phyloP scores from a whole-genome alignment of 1,140 invertebrate genomes.

The Cydia fagiglandana region DNA sequence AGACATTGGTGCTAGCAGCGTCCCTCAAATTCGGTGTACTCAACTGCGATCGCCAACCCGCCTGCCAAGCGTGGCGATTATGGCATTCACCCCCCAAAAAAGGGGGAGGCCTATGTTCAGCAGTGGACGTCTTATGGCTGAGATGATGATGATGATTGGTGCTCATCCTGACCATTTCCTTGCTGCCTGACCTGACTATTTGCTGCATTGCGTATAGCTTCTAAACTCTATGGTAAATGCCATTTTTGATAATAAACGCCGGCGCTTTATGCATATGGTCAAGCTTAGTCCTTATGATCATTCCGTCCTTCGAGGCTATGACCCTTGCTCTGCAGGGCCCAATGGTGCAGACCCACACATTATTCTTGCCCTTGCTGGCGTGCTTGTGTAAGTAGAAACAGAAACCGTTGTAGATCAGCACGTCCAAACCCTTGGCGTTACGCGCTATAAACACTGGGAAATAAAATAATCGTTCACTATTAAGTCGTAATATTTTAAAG shows the following conservation, averaged over 20 bases:
- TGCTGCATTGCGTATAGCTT: no score
- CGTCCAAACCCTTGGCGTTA: background rate
- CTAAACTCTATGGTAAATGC: background rate
- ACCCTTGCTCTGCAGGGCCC: slow-evolving; percentile 7
- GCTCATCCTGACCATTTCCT: no score
- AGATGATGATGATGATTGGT: no score
- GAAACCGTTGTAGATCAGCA: background rate
- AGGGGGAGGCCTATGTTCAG: no score
- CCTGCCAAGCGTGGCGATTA: no score
- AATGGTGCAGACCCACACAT: slow-evolving; percentile 15
- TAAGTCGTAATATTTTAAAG: no score
- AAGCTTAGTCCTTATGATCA: background rate
- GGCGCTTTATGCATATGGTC: background rate
- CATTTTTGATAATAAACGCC: slow-evolving; percentile 14
- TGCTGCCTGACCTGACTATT: no score
- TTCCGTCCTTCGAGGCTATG: background rate
- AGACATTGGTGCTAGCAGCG: no score
- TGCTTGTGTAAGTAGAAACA: slow-evolving; percentile 16
- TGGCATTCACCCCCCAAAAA: no score
- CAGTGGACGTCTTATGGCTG: no score
- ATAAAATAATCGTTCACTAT: background rate
- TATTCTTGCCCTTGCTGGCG: background rate
- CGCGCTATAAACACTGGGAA: slow-evolving; percentile 1
- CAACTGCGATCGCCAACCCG: no score
- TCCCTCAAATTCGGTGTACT: no score